phyloP scores from a whole-genome alignment of 2,113 vertebrate genomes.

The Misgurnus mizolepis region DNA sequence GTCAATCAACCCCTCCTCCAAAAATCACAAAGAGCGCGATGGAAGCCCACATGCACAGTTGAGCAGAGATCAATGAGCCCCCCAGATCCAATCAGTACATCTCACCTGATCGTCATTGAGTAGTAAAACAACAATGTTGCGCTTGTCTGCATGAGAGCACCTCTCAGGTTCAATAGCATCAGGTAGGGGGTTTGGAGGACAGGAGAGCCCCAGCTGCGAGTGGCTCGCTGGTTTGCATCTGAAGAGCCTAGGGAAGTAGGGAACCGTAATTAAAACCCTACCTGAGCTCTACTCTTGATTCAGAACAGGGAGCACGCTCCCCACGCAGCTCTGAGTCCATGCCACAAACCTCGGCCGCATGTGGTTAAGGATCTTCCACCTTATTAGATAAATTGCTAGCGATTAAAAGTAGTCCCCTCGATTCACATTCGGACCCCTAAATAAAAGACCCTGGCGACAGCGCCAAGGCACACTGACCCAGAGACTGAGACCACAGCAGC shows the following conservation, averaged over 20 bases:
- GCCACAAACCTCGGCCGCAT: slow-evolving; percentile 50
- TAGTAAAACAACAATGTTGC: slow-evolving; percentile 26
- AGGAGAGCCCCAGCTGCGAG: slow-evolving; percentile 46
- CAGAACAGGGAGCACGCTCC: slow-evolving; percentile 16
- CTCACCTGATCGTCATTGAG: slow-evolving; percentile 43
- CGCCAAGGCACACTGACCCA: slow-evolving; percentile 43
- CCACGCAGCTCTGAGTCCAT: slow-evolving; percentile 32
- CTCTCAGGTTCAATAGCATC: slow-evolving; percentile 47
- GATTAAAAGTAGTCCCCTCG: slow-evolving; percentile 16
- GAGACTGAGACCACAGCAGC: slow-evolving; percentile 46
- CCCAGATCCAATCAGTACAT: slow-evolving; percentile 41
- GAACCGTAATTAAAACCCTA: slow-evolving; percentile 52
- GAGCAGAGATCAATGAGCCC: slow-evolving; percentile 6
- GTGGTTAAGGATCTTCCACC: slow-evolving; percentile 57
- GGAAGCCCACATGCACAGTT: slow-evolving; percentile 8
- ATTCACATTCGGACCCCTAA: slow-evolving; percentile 26
- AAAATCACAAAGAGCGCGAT: slow-evolving; percentile 5
- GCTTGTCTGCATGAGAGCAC: slow-evolving; percentile 20
- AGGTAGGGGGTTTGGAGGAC: slow-evolving; percentile 42
- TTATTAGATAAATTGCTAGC: slow-evolving; percentile 52
- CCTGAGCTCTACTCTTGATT: slow-evolving; percentile 49
- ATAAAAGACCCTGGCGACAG: slow-evolving; percentile 44
- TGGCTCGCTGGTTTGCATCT: slow-evolving; percentile 24
- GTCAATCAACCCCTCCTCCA: background rate
- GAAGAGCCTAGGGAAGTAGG: slow-evolving; percentile 51